Percentiles rank a stretch among this genome's conserved stretches.
Evolutionary conservation across 2,113 vertebrate species (phyloP).

Genomic region (Dicaeum eximium): DNA sequence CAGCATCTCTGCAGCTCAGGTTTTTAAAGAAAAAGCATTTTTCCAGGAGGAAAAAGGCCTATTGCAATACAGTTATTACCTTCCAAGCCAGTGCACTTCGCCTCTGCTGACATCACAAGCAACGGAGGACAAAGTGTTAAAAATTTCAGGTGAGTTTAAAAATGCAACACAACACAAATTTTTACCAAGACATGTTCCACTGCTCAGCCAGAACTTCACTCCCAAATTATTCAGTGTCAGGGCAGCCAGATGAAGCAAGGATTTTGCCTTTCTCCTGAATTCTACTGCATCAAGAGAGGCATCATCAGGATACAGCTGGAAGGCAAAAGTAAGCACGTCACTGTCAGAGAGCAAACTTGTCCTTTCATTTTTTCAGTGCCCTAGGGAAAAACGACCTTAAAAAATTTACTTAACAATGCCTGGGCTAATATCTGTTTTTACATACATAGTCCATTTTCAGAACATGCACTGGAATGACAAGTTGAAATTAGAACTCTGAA

Average conservation of each 20-base stretch:
- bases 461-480: not conserved
- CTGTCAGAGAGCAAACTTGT: not conserved
- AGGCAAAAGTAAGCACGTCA: not conserved
- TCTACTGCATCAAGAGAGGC: constrained; percentile 80
- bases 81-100: not conserved
- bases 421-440: not conserved
- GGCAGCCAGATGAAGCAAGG: constrained; percentile 82
- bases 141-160: not conserved
- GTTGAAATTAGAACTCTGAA: not conserved
- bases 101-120: not conserved
- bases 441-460: not conserved
- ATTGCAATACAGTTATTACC: not conserved
- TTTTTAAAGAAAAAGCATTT: not conserved
- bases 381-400: not conserved
- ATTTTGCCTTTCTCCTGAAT: constrained; percentile 87
- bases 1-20: not conserved
- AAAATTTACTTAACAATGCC: not conserved
- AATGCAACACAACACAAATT: not conserved
- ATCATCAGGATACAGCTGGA: constrained; percentile 89
- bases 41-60: not conserved
- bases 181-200: constrained; percentile 93
- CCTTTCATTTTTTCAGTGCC: not conserved
- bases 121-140: not conserved
- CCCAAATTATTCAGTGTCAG: constrained; percentile 74
- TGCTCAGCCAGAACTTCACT: constrained; percentile 94